phyloP scores from a whole-genome alignment of 2,113 vertebrate genomes.

The Thryonomys swinderianus region DNA sequence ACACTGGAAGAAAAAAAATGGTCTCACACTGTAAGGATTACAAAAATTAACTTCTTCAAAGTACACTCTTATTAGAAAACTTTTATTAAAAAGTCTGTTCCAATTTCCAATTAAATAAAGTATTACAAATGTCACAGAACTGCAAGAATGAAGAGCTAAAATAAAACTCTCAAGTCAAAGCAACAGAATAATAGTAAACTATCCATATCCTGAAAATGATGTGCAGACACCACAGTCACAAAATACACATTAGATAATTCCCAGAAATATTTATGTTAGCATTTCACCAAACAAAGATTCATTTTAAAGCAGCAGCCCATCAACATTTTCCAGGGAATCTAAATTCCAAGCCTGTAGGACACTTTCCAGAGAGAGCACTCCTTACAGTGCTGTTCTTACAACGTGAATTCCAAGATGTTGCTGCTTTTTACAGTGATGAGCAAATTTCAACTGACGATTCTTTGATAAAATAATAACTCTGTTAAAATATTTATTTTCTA shows the following conservation, averaged over 20 bases:
- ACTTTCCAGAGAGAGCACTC: not conserved
- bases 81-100: constrained; percentile 63
- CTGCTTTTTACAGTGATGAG: not conserved
- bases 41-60: constrained; percentile 61
- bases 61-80: constrained; percentile 54
- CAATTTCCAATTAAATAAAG: constrained; percentile 40
- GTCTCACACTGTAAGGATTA: constrained; percentile 26
- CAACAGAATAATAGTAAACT: not conserved
- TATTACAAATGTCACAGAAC: constrained; percentile 14
- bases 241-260: not conserved
- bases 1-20: not conserved
- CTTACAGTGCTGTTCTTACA: not conserved
- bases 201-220: not conserved
- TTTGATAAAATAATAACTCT: not conserved
- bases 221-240: not conserved
- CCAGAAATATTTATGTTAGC: not conserved
- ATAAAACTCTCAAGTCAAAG: not conserved
- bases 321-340: not conserved
- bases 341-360: not conserved
- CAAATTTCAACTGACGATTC: not conserved
- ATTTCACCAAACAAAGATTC: not conserved
- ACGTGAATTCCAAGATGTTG: not conserved
- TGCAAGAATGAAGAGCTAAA: not conserved
- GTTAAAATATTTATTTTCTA: not conserved
- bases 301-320: not conserved